These are phyloP conservation scores for Mamestra brassicae DNA, from an alignment of 2,888 invertebrate species.

Conservation along the genomic window DNA sequence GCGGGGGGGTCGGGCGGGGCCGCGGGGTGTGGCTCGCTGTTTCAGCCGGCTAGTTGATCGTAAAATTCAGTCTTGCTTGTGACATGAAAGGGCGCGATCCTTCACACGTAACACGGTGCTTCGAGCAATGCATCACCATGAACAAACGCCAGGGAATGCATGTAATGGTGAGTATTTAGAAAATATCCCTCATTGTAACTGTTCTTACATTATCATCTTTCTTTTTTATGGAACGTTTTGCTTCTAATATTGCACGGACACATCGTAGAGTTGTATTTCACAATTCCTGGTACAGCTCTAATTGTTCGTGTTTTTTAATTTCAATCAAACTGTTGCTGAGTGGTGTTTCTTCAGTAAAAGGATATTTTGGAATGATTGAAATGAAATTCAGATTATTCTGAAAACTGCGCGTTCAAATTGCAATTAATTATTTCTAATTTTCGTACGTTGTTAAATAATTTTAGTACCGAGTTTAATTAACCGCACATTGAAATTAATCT, in stretches of 20 bases:
- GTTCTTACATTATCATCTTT: conserved; percentile 13
- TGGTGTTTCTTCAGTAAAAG: conserved; percentile 15
- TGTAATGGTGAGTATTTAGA: conserved; percentile 86
- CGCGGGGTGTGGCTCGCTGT: conserved; percentile 78
- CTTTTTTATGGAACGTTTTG: conserved; percentile 15
- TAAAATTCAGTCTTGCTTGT: conserved; percentile 89
- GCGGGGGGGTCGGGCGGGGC: conserved; percentile 74
- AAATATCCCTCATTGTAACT: conserved; percentile 48
- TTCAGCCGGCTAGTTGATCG: conserved; percentile 83
- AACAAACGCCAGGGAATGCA: conserved; percentile 92
- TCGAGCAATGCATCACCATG: conserved; percentile 93
- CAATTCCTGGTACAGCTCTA: conserved; percentile 51
- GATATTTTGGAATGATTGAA: conserved; percentile 23
- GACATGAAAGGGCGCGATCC: conserved; percentile 91
- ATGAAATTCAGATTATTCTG: not conserved
- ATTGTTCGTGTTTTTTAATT: conserved; percentile 44
- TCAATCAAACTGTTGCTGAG: conserved; percentile 19
- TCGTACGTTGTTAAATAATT: not conserved
- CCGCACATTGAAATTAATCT: not conserved
- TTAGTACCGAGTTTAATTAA: conserved; percentile 3
- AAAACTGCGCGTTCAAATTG: not conserved
- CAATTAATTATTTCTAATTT: not conserved
- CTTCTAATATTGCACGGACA: conserved; percentile 18
- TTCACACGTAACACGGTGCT: conserved; percentile 90
- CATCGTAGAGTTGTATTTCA: conserved; percentile 46